Conservation (phyloP, 2,888 invertebrate genomes). For the Ischnura elegans region DNA sequence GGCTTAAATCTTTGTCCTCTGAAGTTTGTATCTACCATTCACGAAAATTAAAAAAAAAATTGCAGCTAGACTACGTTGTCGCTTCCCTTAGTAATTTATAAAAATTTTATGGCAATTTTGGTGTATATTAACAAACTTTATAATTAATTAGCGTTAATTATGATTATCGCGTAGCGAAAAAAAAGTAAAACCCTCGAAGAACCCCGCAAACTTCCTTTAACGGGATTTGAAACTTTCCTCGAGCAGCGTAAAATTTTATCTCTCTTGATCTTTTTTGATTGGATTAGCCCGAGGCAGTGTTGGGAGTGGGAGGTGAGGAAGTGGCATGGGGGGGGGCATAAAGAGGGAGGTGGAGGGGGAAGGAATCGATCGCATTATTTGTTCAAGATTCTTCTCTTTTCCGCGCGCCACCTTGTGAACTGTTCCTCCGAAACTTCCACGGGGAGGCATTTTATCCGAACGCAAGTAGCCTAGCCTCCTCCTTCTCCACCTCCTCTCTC, state of each 20-base stretch:
- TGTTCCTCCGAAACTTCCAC: background rate
- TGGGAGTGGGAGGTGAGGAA: background rate
- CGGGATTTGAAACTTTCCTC: slow-evolving; percentile 10
- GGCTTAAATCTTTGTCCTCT: too few species aligned
- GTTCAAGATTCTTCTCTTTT: background rate
- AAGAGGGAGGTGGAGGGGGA: background rate
- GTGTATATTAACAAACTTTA: background rate
- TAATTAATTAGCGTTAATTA: background rate
- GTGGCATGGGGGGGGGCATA: background rate
- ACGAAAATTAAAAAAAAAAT: too few species aligned
- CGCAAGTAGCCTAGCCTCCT: background rate
- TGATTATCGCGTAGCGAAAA: background rate
- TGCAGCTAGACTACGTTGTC: too few species aligned
- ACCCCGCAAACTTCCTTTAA: background rate
- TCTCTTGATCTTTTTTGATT: slow-evolving; percentile 15
- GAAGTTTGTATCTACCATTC: too few species aligned
- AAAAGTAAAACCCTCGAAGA: background rate
- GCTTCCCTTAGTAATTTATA: too few species aligned
- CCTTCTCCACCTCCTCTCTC: too few species aligned
- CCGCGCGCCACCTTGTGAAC: background rate
- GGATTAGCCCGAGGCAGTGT: background rate
- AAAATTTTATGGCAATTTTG: too few species aligned
- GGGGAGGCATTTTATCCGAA: slow-evolving; percentile 9
- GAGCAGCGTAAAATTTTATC: background rate
- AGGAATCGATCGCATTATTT: slow-evolving; percentile 1